A percentile compares a stretch with the other conserved stretches of the same genome.
These are phyloP conservation scores for Autographa pulchrina DNA, from an alignment of 2,888 invertebrate genomes.

Conservation along the genomic window DNA sequence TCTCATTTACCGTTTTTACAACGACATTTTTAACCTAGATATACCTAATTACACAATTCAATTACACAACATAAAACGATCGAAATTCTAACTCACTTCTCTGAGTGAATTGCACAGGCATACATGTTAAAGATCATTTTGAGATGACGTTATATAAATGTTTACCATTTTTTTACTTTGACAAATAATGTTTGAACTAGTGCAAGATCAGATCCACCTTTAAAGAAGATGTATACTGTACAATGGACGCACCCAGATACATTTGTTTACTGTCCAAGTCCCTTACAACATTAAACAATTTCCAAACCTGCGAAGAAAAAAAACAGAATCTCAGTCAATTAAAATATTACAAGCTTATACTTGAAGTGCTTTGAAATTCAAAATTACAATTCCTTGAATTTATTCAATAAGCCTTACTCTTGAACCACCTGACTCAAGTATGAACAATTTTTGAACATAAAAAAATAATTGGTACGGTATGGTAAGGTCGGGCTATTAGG, in stretches of 20 bases:
- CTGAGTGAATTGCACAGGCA: too few species aligned
- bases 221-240: too few species aligned
- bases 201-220: too few species aligned
- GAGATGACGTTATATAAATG: too few species aligned
- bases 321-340: background rate
- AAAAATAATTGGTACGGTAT: slow-evolving; percentile 24
- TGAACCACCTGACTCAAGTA: slow-evolving; percentile 5
- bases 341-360: slow-evolving; percentile 4
- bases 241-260: too few species aligned
- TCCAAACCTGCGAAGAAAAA: background rate
- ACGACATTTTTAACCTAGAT: too few species aligned
- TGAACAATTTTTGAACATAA: slow-evolving; percentile 10
- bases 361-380: background rate
- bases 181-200: too few species aligned
- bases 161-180: too few species aligned
- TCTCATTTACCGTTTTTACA: background rate
- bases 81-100: too few species aligned
- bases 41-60: too few species aligned
- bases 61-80: too few species aligned
- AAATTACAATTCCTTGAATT: slow-evolving; percentile 3
- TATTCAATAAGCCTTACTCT: slow-evolving; percentile 4
- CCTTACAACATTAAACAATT: background rate
- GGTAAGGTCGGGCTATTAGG: slow-evolving; percentile 58
- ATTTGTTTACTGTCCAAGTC: background rate
- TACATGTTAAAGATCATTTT: too few species aligned